Evolutionary conservation across 2,888 invertebrate species (phyloP).

Genomic region (Oscheius myriophilus): DNA sequence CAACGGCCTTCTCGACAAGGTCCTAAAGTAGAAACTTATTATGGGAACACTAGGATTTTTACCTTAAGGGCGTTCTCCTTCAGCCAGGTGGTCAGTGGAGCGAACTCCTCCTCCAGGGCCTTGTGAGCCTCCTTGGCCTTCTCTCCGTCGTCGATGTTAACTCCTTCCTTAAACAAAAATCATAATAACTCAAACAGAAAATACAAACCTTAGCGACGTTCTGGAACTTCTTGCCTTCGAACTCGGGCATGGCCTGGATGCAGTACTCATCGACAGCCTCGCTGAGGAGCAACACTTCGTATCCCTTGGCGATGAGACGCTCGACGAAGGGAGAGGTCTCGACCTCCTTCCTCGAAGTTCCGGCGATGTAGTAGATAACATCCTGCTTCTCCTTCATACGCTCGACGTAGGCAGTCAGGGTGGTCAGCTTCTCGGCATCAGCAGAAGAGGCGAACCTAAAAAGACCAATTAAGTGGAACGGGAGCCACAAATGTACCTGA

Average conservation of each 20-base stretch:
- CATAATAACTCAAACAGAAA: background rate
- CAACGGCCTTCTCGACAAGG: slow-evolving; percentile 79
- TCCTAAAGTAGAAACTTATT: slow-evolving; percentile 30
- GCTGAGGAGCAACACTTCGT: slow-evolving; percentile 86
- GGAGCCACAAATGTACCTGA: slow-evolving; percentile 80
- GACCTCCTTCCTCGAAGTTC: slow-evolving; percentile 83
- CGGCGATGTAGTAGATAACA: slow-evolving; percentile 95
- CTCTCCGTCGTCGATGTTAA: slow-evolving; percentile 68
- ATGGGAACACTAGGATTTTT: slow-evolving; percentile 22
- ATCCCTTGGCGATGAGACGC: slow-evolving; percentile 88
- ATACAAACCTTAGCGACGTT: slow-evolving; percentile 87
- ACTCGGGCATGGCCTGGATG: slow-evolving; percentile 93
- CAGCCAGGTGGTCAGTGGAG: slow-evolving; percentile 91
- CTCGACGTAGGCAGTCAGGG: slow-evolving; percentile 86
- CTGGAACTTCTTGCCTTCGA: slow-evolving; percentile 98
- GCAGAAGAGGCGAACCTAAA: slow-evolving; percentile 75
- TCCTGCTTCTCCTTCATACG: slow-evolving; percentile 95
- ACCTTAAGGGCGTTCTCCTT: slow-evolving; percentile 78
- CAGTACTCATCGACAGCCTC: slow-evolving; percentile 99
- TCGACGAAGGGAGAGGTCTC: slow-evolving; percentile 91
- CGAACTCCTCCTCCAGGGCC: slow-evolving; percentile 81
- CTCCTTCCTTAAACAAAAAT: slow-evolving; percentile 77
- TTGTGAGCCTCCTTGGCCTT: slow-evolving; percentile 79
- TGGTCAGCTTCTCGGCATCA: slow-evolving; percentile 77
- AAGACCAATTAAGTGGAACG: slow-evolving; percentile 2